Evolutionary conservation across 2,888 invertebrate species (phyloP), one percentile per base, ranked within the genome.

Genomic region (Rotaria socialis): DNA sequence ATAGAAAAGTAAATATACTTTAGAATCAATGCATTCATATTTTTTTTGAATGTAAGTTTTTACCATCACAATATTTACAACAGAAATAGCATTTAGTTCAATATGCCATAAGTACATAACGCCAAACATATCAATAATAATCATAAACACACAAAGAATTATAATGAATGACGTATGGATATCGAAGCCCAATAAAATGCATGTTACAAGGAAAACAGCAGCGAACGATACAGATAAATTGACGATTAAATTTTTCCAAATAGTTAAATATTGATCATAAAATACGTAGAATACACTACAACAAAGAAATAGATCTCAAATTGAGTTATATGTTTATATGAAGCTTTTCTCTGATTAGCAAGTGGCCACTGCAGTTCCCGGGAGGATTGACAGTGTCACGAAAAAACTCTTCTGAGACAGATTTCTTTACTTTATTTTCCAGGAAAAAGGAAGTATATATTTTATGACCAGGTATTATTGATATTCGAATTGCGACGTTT

Each of bases 51-150:
- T 80, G 2, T 35, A 43, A 35, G 35, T 35, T 19, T 80, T 89
- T 88, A 92, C 97, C 93, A 97, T 96, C 75, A 98, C 96, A 88
- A 98, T 93, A 92, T 98, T 99, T n/a, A 98, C 96, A 10, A 96
- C 93, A 0, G 97, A 96, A 0, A 98, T 94, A 0, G 97, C 96
- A 91, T 98, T 98, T n/a, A 99, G 92, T 7, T 94, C 93, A 87
- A 98, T 96, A 75, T 93, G 92, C 95, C 96, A 96, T 89, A 95
- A 93, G 91, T 94, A 96, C 97, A 99, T 97, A 88, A 96, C 91
- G 50, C 96, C 97, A 90, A 94, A 93, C 92, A 98, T 93, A 90
- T 96, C 94, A 8, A 94, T 90, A 0, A 96, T 90, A 85, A 96
- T 95, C 93, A 96, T 94, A 0, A 93, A 88, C 7, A 95, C 94